Evolutionary conservation across 2,888 invertebrate genomes (phyloP).

Genomic region (Apoda limacodes): DNA sequence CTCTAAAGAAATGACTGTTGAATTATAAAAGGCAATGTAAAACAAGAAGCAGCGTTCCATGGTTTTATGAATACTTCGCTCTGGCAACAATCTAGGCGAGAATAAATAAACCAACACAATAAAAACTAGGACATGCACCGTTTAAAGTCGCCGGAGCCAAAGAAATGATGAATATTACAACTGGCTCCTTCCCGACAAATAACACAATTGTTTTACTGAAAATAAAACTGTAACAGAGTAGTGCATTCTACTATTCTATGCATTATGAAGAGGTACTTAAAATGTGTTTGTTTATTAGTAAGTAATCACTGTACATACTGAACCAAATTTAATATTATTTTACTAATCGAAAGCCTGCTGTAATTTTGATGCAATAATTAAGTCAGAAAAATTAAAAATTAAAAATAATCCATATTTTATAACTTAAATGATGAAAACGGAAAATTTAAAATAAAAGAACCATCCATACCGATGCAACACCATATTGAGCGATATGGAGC

Average conservation of each 20-base stretch:
- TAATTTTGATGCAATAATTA: too few species aligned
- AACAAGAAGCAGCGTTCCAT: constrained; percentile 43
- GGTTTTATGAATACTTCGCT: constrained; percentile 53
- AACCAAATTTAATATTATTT: too few species aligned
- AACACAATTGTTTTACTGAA: constrained; percentile 26
- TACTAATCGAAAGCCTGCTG: too few species aligned
- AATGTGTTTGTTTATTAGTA: constrained; percentile 1
- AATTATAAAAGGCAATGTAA: constrained; percentile 55
- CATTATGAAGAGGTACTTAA: constrained; percentile 17
- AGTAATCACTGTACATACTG: constrained; percentile 14
- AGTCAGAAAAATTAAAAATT: too few species aligned
- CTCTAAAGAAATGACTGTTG: constrained; percentile 38
- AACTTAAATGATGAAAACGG: too few species aligned
- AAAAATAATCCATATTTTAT: too few species aligned
- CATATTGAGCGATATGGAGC: too few species aligned
- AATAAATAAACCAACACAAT: constrained; percentile 47
- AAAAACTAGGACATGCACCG: constrained; percentile 45
- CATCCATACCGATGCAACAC: too few species aligned
- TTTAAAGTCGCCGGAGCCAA: constrained; percentile 55
- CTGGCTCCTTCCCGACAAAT: constrained; percentile 42
- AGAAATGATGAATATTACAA: constrained; percentile 59
- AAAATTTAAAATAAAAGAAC: too few species aligned
- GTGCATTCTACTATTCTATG: constrained; percentile 25
- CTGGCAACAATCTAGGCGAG: constrained; percentile 58
- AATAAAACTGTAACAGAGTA: constrained; percentile 32